Evolutionary conservation across 2,888 invertebrate species (phyloP), one percentile per base, ranked within the genome.

Genomic region (Nomada fabriciana): DNA sequence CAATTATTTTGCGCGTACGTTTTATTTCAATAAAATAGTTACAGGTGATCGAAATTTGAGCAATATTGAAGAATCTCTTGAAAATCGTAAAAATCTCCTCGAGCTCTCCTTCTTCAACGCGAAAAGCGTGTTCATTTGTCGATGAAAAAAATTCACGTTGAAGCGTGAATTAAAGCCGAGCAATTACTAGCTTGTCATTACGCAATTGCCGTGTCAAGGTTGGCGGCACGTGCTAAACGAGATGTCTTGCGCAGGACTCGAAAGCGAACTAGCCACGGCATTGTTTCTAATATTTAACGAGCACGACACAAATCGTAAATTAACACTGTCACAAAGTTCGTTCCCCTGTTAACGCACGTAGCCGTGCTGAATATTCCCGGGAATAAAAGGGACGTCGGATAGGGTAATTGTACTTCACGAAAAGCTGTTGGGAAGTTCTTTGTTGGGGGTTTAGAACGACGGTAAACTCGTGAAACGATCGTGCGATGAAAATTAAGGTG

Each of bases 151-250:
- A 72, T 81, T 61, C 74, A 82, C 60, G 68, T 53, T 23, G 25
- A 20, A 9, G 43, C 15, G 59, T 59, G 25, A 71, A 76, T 76
- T 74, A 60, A 76, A 68, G 13, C 25, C 36, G 29, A 29, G 69
- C 71, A 77, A 75, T 82, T 84, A 76, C 70, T n/a, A 76, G 29
- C 75, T 61, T 43, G 77, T 82, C 75, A n/a, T 64, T 25, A 47
- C 72, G 55, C 25, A 59, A 79, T 63, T 63, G 61, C 67, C 23
- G 11, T 47, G 68, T 65, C 60, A 73, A 53, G 79, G 61, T 71
- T 65, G 50, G 11, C 29, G 47, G 63, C 59, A 63, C 67, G 57
- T 64, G 72, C n/a, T 81, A 81, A 57, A 82, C 68, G 53, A 85
- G 67, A 60, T 63, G 70, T 73, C 67, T 70, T 59, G 47, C 57